These are phyloP conservation scores for Scaptomyza montana DNA, from an alignment of 1,140 invertebrate species.

Conservation along the genomic window DNA sequence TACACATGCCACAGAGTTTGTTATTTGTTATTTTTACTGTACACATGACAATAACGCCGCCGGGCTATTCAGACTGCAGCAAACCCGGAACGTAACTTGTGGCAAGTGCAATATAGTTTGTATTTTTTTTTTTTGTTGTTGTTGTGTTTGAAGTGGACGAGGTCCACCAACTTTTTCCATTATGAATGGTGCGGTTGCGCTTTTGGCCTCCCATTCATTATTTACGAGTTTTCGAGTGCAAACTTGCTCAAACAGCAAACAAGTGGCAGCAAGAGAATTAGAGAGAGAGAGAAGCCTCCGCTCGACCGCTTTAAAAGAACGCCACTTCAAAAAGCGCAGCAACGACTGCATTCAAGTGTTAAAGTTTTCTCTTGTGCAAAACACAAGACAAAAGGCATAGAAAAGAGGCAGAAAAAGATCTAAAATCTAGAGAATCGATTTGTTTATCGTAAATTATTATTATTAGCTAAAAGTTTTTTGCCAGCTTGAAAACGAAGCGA, in stretches of 20 bases:
- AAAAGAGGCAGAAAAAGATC: conserved; percentile 9
- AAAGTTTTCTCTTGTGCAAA: conserved; percentile 59
- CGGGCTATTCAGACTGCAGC: conserved; percentile 44
- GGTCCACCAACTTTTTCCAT: conserved; percentile 72
- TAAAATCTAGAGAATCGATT: conserved; percentile 11
- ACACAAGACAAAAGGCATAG: conserved; percentile 58
- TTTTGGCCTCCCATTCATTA: conserved; percentile 75
- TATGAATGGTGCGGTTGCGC: conserved; percentile 82
- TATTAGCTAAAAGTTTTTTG: conserved; percentile 55
- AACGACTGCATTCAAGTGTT: conserved; percentile 60
- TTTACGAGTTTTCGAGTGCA: conserved; percentile 80
- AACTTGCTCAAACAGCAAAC: conserved; percentile 77
- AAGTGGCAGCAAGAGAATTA: conserved; percentile 78
- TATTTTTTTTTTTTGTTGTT: too few relatives aligned
- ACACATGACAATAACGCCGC: conserved; percentile 78
- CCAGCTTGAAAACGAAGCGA: conserved; percentile 38
- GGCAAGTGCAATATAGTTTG: conserved; percentile 74
- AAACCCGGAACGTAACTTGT: conserved; percentile 17
- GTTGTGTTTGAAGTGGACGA: conserved; percentile 58
- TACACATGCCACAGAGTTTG: conserved; percentile 59
- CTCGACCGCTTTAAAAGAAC: conserved; percentile 60
- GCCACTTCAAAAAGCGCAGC: neutral
- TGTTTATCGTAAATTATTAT: conserved; percentile 37
- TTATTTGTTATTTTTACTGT: conserved; percentile 81
- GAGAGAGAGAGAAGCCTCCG: conserved; percentile 43